These are phyloP conservation scores for Lophotriccus pileatus DNA, from an alignment of 2,797 vertebrate genomes.

Conservation along the genomic window DNA sequence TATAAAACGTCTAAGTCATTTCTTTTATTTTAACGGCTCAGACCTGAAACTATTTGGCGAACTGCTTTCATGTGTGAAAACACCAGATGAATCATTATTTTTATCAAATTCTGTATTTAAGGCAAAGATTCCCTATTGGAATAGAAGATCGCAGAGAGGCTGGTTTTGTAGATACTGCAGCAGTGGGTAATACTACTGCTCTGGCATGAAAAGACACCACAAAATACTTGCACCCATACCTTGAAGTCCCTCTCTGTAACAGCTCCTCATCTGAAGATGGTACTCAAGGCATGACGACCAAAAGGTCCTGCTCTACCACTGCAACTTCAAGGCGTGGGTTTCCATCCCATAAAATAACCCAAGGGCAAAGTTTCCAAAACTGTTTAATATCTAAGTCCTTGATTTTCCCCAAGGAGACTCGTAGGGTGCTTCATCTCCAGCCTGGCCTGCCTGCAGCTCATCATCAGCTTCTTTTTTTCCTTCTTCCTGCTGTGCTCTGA, in stretches of 20 bases:
- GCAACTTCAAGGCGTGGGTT: background rate
- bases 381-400: background rate
- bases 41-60: background rate
- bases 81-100: constrained; percentile 21
- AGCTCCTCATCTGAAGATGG: background rate
- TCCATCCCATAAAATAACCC: background rate
- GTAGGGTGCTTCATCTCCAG: background rate
- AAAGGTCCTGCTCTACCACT: background rate
- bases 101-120: constrained; percentile 16
- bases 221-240: background rate
- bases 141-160: background rate
- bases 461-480: background rate
- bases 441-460: background rate
- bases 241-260: background rate
- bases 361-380: background rate
- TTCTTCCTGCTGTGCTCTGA: background rate
- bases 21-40: constrained; percentile 1
- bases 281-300: background rate
- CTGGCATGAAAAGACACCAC: background rate
- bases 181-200: background rate
- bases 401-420: background rate
- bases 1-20: background rate
- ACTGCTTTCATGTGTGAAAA: background rate
- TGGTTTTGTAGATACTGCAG: background rate
- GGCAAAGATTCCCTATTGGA: background rate